These are phyloP conservation scores for Pantelozetes paolii DNA, from an alignment of 2,888 invertebrate genomes.

Conservation along the genomic window DNA sequence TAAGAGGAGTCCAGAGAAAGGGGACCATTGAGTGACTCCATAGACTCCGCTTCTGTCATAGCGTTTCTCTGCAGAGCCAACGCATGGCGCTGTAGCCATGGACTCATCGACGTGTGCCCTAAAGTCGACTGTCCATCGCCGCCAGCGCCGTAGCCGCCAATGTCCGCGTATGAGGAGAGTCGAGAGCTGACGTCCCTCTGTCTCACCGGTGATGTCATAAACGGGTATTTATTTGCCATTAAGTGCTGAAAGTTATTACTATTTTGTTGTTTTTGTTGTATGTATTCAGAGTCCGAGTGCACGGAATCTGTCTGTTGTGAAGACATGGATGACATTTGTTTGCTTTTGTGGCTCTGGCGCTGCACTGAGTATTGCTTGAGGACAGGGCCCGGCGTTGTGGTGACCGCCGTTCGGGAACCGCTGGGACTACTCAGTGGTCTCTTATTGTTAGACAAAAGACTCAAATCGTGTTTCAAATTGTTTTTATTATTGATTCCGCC, in stretches of 20 bases:
- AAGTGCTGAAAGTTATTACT: not conserved
- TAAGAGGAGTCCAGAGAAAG: conserved; percentile 53
- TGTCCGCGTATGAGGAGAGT: conserved; percentile 14
- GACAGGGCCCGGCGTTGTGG: not conserved
- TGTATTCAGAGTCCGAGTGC: conserved; percentile 46
- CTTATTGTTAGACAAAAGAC: not conserved
- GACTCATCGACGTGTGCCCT: not conserved
- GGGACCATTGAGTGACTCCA: conserved; percentile 56
- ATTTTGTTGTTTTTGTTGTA: conserved; percentile 16
- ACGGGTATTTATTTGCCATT: conserved; percentile 29
- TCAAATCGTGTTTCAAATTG: conserved; percentile 4
- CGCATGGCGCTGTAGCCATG: conserved; percentile 30
- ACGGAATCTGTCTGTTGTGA: conserved; percentile 61
- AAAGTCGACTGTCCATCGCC: not conserved
- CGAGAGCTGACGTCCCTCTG: conserved; percentile 2
- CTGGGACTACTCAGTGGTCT: conserved; percentile 10
- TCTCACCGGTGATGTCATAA: conserved; percentile 36
- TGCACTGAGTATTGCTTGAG: conserved; percentile 11
- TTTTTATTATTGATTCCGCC: not conserved
- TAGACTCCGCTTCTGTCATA: conserved; percentile 83
- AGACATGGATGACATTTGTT: conserved; percentile 7
- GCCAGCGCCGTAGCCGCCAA: not conserved
- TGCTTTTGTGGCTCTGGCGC: not conserved
- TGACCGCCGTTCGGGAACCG: not conserved
- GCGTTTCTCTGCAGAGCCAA: conserved; percentile 39